Evolutionary conservation across 2,888 invertebrate genomes (phyloP).

Genomic region (Leuctra nigra): DNA sequence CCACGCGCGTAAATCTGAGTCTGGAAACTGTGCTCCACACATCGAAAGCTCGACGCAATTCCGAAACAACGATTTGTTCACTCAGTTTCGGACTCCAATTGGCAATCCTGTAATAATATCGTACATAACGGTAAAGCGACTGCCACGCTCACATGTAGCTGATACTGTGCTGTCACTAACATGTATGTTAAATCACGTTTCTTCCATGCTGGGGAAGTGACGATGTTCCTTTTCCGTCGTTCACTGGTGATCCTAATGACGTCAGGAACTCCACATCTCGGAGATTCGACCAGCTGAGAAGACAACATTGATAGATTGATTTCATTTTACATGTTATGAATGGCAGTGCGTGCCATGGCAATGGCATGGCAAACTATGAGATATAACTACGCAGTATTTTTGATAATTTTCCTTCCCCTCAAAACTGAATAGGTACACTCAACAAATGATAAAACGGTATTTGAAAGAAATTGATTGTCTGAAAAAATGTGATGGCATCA

Average conservation of each 20-base stretch:
- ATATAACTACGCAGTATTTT: too few relatives aligned
- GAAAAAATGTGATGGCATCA: too few relatives aligned
- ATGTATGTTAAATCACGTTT: conserved; percentile 60
- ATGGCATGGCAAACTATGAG: too few relatives aligned
- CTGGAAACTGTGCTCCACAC: conserved; percentile 63
- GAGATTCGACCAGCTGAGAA: conserved; percentile 57
- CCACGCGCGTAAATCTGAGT: conserved; percentile 48
- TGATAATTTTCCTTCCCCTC: too few relatives aligned
- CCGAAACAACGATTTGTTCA: conserved; percentile 47
- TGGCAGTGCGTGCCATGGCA: too few relatives aligned
- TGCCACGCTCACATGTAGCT: not conserved
- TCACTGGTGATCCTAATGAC: conserved; percentile 39
- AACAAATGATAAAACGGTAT: too few relatives aligned
- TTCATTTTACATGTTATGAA: too few relatives aligned
- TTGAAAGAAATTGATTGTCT: too few relatives aligned
- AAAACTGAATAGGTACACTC: too few relatives aligned
- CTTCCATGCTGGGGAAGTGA: conserved; percentile 60
- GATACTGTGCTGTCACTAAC: conserved; percentile 42
- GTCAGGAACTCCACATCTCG: conserved; percentile 67
- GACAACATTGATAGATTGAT: too few relatives aligned
- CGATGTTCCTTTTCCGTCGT: conserved; percentile 50
- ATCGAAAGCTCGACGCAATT: conserved; percentile 55
- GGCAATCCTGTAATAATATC: too few relatives aligned
- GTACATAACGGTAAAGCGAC: not conserved
- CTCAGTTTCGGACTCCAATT: conserved; percentile 60